Evolutionary conservation across 1,140 invertebrate genomes (phyloP).

Genomic region (Maconellicoccus hirsutus): DNA sequence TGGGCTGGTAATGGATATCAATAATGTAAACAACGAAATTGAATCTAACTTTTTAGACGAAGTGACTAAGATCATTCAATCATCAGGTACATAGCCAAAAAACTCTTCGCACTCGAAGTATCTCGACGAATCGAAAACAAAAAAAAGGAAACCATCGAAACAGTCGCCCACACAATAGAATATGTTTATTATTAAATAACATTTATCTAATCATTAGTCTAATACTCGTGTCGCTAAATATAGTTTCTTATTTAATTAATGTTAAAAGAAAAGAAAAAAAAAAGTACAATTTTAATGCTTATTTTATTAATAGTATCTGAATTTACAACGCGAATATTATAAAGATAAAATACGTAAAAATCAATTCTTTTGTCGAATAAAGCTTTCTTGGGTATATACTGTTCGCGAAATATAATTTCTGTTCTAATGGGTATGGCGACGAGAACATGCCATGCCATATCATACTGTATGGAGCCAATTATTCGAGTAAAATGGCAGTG

Average conservation of each 20-base stretch:
- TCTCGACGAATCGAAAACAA: not conserved
- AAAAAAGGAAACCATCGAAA: not conserved
- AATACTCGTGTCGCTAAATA: conserved; percentile 14
- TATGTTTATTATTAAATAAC: conserved; percentile 21
- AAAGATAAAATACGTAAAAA: not conserved
- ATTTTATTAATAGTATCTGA: not conserved
- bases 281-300: conserved; percentile 8
- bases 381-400: conserved; percentile 11
- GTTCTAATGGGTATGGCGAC: not conserved
- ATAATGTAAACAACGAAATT: too few species aligned
- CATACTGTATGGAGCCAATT: not conserved
- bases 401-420: not conserved
- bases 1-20: too few species aligned
- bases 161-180: not conserved
- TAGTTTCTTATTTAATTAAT: not conserved
- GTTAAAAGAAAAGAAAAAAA: conserved; percentile 11
- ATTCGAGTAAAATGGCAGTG: conserved; percentile 13
- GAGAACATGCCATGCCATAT: too few species aligned
- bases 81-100: too few species aligned
- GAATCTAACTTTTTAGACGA: too few species aligned
- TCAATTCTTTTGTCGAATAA: conserved; percentile 2
- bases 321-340: conserved; percentile 17
- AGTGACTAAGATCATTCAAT: too few species aligned
- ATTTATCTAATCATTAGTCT: conserved; percentile 19
- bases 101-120: too few species aligned